Evolutionary conservation across 2,113 vertebrate species (phyloP).

Genomic region (Atrichornis clamosus): DNA sequence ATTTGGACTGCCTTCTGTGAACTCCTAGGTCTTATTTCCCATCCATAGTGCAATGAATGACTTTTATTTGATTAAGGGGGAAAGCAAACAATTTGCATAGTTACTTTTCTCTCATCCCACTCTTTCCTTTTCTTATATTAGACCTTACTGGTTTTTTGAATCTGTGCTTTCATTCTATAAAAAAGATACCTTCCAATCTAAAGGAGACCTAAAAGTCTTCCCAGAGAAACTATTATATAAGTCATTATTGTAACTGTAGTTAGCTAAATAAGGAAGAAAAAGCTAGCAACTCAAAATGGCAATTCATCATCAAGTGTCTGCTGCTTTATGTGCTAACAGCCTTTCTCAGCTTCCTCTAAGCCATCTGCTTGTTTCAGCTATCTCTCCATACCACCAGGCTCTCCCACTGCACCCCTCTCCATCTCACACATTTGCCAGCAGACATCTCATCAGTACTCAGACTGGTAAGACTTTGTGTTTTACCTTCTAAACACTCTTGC

Average conservation of each 20-base stretch:
- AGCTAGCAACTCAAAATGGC: conserved; percentile 41
- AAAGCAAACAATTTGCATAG: background rate
- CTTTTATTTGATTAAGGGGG: background rate
- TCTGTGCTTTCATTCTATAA: background rate
- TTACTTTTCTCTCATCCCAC: background rate
- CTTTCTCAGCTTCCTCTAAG: conserved; percentile 52
- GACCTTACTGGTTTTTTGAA: background rate
- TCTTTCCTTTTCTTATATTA: background rate
- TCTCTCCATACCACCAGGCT: background rate
- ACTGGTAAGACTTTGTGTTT: background rate
- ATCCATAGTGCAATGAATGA: background rate
- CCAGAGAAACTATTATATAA: background rate
- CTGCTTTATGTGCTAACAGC: conserved; percentile 41
- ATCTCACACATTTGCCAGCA: background rate
- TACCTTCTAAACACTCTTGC: background rate
- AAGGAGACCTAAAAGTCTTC: background rate
- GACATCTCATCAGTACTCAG: background rate
- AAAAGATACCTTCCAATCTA: background rate
- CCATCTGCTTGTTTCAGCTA: conserved; percentile 63
- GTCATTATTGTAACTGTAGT: background rate
- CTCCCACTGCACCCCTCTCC: background rate
- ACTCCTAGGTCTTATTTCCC: background rate
- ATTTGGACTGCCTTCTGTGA: background rate
- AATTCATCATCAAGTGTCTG: conserved; percentile 29
- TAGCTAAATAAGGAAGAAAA: conserved; percentile 41